Conservation (phyloP, 2,888 invertebrate genomes). For the Cephalotes varians region DNA sequence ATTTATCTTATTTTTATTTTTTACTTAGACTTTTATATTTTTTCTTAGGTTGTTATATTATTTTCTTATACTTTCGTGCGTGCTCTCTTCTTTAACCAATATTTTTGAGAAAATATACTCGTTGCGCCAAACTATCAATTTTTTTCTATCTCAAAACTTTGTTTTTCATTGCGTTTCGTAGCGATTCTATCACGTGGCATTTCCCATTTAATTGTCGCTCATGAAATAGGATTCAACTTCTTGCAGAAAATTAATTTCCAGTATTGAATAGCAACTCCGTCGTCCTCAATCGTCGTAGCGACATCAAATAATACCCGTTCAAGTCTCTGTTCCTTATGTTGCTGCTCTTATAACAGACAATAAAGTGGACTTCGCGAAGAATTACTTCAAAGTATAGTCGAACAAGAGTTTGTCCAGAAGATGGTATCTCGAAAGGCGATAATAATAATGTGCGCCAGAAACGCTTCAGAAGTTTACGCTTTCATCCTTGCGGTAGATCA, state of each 20-base stretch:
- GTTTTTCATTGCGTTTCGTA: background rate
- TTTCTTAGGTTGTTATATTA: background rate
- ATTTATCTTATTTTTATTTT: background rate
- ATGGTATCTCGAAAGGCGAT: background rate
- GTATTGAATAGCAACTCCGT: background rate
- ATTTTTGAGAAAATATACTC: background rate
- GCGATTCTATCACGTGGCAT: background rate
- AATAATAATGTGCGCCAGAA: background rate
- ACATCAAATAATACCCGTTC: conserved; percentile 1
- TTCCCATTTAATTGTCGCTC: background rate
- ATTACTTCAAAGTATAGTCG: background rate
- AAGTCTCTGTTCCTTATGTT: conserved; percentile 1
- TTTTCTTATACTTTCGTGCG: background rate
- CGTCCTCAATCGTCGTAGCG: background rate
- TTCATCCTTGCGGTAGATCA: background rate
- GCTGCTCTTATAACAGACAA: background rate
- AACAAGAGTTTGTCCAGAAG: background rate
- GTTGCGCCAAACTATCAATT: background rate
- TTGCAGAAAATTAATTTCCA: background rate
- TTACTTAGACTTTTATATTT: background rate
- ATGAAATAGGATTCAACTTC: background rate
- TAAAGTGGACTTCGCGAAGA: background rate
- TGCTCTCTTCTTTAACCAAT: background rate
- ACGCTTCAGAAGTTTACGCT: background rate
- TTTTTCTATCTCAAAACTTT: background rate